These are phyloP conservation scores for Xestoiulus laeticollis DNA, from an alignment of 2,888 invertebrate genomes.

Conservation along the genomic window DNA sequence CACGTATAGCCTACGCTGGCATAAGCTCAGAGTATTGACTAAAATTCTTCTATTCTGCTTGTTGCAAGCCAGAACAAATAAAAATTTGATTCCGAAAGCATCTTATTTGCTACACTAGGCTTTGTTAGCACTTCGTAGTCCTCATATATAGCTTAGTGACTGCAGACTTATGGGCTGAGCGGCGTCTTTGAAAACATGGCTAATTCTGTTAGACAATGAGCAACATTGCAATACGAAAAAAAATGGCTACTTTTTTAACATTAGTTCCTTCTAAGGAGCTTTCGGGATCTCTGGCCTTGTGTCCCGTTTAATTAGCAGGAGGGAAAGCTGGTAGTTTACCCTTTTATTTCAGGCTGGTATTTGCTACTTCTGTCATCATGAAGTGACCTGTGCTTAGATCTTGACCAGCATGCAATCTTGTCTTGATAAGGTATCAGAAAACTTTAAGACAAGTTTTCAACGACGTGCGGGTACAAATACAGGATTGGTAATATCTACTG, in stretches of 20 bases:
- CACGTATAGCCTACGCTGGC: not conserved
- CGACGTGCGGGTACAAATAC: too few relatives aligned
- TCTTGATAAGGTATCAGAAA: not conserved
- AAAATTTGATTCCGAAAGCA: slow-evolving; percentile 8
- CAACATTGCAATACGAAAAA: not conserved
- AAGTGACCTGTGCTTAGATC: not conserved
- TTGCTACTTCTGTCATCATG: not conserved
- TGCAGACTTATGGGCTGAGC: not conserved
- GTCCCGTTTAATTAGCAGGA: not conserved
- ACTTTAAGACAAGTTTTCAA: not conserved
- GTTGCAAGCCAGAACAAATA: not conserved
- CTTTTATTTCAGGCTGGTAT: not conserved
- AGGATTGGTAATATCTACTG: too few relatives aligned
- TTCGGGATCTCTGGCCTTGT: not conserved
- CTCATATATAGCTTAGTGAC: not conserved
- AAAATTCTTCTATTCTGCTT: not conserved
- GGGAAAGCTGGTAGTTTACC: not conserved
- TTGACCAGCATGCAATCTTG: not conserved
- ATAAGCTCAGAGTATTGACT: slow-evolving; percentile 11
- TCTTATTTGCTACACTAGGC: not conserved
- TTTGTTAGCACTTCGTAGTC: not conserved
- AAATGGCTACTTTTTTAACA: not conserved
- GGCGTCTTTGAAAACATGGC: not conserved
- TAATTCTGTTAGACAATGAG: slow-evolving; percentile 9
- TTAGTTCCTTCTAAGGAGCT: not conserved